phyloP scores from a whole-genome alignment of 2,888 invertebrate species.

The Coelinius sp. region DNA sequence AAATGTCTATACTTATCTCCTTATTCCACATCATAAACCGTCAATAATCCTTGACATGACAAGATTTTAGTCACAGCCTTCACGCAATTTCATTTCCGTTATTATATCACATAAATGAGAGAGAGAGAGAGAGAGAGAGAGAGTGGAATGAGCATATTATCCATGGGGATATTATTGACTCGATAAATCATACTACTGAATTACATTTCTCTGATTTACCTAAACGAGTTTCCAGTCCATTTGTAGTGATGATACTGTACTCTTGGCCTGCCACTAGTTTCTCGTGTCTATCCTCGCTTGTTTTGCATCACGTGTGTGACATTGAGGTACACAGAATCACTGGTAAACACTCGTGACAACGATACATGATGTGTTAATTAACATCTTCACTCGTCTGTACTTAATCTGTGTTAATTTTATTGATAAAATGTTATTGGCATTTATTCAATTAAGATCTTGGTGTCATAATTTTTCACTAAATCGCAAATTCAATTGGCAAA shows the following conservation, averaged over 20 bases:
- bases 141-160: conserved; percentile 13
- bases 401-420: not conserved
- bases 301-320: conserved; percentile 5
- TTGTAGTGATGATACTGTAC: conserved; percentile 4
- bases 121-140: too few species aligned
- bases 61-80: conserved; percentile 12
- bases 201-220: conserved; percentile 23
- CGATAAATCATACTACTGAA: conserved; percentile 18
- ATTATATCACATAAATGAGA: not conserved
- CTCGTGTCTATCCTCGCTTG: not conserved
- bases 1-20: not conserved
- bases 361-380: conserved; percentile 31
- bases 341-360: not conserved
- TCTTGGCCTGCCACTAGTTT: not conserved
- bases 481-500: conserved; percentile 44
- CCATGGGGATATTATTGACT: conserved; percentile 13
- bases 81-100: conserved; percentile 20
- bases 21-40: not conserved
- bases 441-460: not conserved
- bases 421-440: not conserved
- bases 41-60: conserved; percentile 8
- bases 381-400: not conserved
- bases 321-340: not conserved
- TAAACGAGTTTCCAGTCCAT: conserved; percentile 15
- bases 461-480: too few species aligned